phyloP scores from a whole-genome alignment of 2,113 vertebrate genomes.

The Chlorodrepanis virens region DNA sequence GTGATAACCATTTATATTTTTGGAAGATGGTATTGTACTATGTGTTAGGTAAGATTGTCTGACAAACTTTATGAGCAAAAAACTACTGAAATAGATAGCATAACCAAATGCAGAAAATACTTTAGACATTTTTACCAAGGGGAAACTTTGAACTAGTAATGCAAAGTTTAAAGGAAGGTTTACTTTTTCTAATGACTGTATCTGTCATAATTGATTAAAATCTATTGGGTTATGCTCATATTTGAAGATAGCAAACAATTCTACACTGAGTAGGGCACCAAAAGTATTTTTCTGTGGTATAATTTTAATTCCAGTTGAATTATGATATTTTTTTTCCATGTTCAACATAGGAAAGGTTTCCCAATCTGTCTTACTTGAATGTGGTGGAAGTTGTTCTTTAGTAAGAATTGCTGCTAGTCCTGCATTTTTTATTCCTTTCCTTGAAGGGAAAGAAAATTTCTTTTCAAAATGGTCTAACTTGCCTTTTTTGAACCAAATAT shows the following conservation, averaged over 20 bases:
- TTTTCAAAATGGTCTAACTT: not conserved
- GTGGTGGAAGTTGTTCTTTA: not conserved
- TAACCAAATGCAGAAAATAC: not conserved
- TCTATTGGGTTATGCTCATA: not conserved
- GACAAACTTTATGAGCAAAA: not conserved
- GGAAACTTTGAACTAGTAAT: not conserved
- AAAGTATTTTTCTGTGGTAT: not conserved
- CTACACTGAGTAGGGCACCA: not conserved
- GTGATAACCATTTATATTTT: not conserved
- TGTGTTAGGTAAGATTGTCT: not conserved
- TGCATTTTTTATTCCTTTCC: not conserved
- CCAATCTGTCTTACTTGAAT: not conserved
- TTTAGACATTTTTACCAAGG: not conserved
- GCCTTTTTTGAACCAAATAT: constrained; percentile 17
- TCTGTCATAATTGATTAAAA: not conserved
- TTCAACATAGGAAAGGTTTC: not conserved
- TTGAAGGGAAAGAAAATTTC: not conserved
- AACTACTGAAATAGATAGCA: not conserved
- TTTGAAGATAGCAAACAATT: not conserved
- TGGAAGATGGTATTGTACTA: not conserved
- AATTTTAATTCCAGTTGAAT: not conserved
- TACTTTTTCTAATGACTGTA: not conserved
- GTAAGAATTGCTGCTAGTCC: not conserved
- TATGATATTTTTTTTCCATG: not conserved
- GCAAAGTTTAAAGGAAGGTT: not conserved